These are phyloP conservation scores for Acheta domesticus DNA, from an alignment of 2,888 invertebrate genomes.

Conservation along the genomic window DNA sequence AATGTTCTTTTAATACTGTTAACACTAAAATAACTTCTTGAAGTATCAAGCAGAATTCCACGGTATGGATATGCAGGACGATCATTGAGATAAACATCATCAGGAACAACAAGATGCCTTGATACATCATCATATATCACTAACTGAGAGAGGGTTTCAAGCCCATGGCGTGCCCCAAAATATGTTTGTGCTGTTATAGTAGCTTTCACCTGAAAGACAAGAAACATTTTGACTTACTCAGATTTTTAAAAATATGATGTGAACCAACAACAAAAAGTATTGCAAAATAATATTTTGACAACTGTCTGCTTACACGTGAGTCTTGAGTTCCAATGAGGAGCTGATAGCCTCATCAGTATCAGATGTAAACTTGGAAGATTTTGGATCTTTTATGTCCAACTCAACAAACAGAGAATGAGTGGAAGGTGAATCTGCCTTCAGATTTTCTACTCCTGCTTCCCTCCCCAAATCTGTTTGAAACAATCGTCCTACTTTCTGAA, in stretches of 20 bases:
- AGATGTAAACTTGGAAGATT: conserved; percentile 50
- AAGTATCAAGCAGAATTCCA: conserved; percentile 84
- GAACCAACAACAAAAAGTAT: not conserved
- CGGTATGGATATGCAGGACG: conserved; percentile 82
- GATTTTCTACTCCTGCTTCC: conserved; percentile 20
- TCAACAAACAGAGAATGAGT: not conserved
- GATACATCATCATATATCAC: conserved; percentile 44
- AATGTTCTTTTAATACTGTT: conserved; percentile 70
- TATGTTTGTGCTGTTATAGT: conserved; percentile 58
- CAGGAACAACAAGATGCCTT: conserved; percentile 58
- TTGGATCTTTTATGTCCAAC: conserved; percentile 3
- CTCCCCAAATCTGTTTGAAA: conserved; percentile 19
- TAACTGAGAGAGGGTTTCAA: conserved; percentile 66
- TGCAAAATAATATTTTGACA: not conserved
- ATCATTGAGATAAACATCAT: conserved; percentile 64
- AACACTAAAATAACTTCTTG: conserved; percentile 69
- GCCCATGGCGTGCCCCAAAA: conserved; percentile 65
- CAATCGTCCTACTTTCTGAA: conserved; percentile 12
- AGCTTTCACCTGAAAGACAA: conserved; percentile 49
- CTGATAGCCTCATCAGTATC: conserved; percentile 72
- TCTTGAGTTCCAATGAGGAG: conserved; percentile 45
- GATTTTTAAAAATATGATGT: not conserved
- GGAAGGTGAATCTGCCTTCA: not conserved
- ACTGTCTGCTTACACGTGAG: not conserved
- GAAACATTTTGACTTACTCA: not conserved